A percentile compares a stretch with the other conserved stretches of the same genome.
phyloP scores from a whole-genome alignment of 1,140 invertebrate genomes.

The Calephelis nemesis region DNA sequence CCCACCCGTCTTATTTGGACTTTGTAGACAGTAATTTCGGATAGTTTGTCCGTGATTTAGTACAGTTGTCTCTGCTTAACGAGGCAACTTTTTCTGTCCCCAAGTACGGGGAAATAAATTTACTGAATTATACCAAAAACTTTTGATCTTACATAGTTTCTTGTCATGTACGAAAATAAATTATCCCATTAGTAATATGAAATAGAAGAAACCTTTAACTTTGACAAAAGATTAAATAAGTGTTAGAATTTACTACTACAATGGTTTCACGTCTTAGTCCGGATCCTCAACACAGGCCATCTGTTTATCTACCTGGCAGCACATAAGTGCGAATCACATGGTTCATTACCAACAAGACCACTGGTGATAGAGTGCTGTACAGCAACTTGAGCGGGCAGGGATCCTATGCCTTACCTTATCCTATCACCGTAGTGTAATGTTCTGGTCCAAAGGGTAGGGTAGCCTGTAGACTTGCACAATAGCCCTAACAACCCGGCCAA shows the following conservation, averaged over 20 bases:
- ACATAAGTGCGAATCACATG: too few species aligned
- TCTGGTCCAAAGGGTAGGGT: too few species aligned
- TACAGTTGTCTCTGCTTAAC: slow-evolving; percentile 16
- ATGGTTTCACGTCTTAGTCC: too few species aligned
- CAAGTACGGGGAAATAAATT: slow-evolving; percentile 14
- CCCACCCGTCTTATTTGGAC: slow-evolving; percentile 12
- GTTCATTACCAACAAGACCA: too few species aligned
- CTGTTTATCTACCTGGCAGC: too few species aligned
- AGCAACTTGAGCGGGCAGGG: too few species aligned
- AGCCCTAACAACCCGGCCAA: too few species aligned
- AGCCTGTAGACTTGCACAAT: too few species aligned
- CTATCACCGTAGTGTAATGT: too few species aligned
- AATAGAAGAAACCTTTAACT: background rate
- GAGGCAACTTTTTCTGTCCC: slow-evolving; percentile 16
- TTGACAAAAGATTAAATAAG: background rate
- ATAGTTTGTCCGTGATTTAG: slow-evolving; percentile 9
- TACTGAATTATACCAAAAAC: slow-evolving; percentile 4
- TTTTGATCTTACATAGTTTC: slow-evolving; percentile 7
- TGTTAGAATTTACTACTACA: background rate
- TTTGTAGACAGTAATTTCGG: slow-evolving; percentile 9
- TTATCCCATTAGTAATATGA: background rate
- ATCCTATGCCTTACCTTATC: too few species aligned
- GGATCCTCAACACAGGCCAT: too few species aligned
- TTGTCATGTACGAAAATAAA: background rate
- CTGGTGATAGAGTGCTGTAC: too few species aligned